Evolutionary conservation across 2,113 vertebrate species (phyloP), one percentile per base, ranked within the genome.

Genomic region (Kryptolebias marmoratus): DNA sequence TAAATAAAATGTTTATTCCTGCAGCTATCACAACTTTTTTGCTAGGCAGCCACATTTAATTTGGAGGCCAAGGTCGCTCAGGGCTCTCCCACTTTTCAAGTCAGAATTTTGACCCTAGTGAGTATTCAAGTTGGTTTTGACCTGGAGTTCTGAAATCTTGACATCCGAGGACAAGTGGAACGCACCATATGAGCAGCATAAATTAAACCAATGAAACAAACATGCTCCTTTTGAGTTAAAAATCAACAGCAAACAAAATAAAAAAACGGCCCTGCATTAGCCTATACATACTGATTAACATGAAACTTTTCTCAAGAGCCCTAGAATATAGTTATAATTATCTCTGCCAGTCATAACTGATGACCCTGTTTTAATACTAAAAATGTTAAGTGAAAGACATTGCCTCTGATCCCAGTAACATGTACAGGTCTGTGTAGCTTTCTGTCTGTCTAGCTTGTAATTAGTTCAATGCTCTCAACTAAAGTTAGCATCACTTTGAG

Each of bases 281-380:
- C 83, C 83, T 84, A 76, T 79, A 80, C 80, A 88, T 84, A 80
- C 84, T 77, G 67, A 82, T 86, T 84, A 87, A 83, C 78, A 89
- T 86, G 78, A 44, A 22, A 42, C 55, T 77, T 70, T 88, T 95
- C 93, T 85, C 90, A 92, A 95, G 93, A 95, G 93, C 95, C 92
- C 93, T 94, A 91, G 71, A 68, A 83, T 73, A 85, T 91, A 94
- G 88, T 91, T 92, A 90, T 16, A 39, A 71, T 55, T 32, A 86
- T 94, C 94, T 93, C 85, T 91, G 90, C 71, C 90, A 91, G 92
- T 96, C 90, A 87, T 92, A 93, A 92, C 94, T 95, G 94, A 95
- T 95, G 93, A 96, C 94, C 95, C 93, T 92, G 91, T 90, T 85
- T 82, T 83, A 73, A 87, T 73, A 64, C 11, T 69, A 75, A 56